Evolutionary conservation across 2,888 invertebrate species (phyloP).

Genomic region (Fragum whitleyi): DNA sequence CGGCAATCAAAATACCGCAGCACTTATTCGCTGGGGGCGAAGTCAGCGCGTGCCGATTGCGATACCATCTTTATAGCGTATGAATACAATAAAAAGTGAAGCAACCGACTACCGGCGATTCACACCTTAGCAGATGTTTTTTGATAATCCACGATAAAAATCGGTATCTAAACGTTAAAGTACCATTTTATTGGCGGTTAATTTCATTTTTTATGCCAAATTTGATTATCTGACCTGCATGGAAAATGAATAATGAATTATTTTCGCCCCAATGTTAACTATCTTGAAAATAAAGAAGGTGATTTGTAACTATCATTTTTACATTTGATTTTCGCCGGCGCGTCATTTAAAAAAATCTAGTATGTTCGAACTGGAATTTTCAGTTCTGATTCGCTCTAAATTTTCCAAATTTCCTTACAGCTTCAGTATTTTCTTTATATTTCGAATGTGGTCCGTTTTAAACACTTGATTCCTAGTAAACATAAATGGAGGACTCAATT

Average conservation of each 20-base stretch:
- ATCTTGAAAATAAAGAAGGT: background rate
- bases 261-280: conserved; percentile 3
- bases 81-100: conserved; percentile 47
- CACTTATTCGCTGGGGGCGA: conserved; percentile 46
- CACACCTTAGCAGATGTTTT: conserved; percentile 58
- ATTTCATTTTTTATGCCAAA: conserved; percentile 26
- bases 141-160: conserved; percentile 61
- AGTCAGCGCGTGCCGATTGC: conserved; percentile 56
- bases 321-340: background rate
- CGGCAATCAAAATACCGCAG: conserved; percentile 47
- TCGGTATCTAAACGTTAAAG: conserved; percentile 44
- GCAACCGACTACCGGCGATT: conserved; percentile 49
- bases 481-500: no score
- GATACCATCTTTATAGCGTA: conserved; percentile 65
- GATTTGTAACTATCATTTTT: conserved; percentile 25
- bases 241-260: conserved; percentile 19
- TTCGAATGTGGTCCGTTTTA: no score
- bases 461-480: no score
- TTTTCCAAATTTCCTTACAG: no score
- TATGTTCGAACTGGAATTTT: no score
- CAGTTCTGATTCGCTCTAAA: no score
- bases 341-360: background rate
- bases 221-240: conserved; percentile 26
- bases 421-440: no score
- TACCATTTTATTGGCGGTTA: conserved; percentile 47